Conservation (phyloP, 2,888 invertebrate species). For the Dromius quadrimaculatus region DNA sequence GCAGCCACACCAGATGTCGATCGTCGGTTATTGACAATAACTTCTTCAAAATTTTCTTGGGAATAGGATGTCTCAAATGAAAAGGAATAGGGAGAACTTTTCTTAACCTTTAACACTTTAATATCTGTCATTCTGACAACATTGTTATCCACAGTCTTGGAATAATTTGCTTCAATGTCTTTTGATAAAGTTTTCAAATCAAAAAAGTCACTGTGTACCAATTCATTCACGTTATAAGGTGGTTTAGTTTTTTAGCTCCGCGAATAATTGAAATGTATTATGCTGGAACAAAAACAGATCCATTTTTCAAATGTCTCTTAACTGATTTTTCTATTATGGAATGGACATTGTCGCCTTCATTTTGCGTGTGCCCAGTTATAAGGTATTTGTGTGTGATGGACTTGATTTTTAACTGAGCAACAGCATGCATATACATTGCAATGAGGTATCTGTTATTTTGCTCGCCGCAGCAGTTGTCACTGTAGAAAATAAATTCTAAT, state of each 20-base stretch:
- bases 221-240: background rate
- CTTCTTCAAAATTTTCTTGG: background rate
- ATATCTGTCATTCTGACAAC: background rate
- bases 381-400: conserved; percentile 55
- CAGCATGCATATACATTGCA: conserved; percentile 54
- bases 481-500: conserved; percentile 30
- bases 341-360: conserved; percentile 55
- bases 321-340: conserved; percentile 54
- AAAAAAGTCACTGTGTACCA: background rate
- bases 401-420: conserved; percentile 42
- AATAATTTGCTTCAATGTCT: background rate
- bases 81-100: too few relatives aligned
- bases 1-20: background rate
- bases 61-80: too few relatives aligned
- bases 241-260: background rate
- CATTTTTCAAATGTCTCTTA: conserved; percentile 51
- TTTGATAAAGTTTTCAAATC: background rate
- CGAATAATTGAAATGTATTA: conserved; percentile 46
- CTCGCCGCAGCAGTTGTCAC: conserved; percentile 55
- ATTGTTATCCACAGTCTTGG: background rate
- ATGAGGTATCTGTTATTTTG: conserved; percentile 46
- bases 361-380: conserved; percentile 55
- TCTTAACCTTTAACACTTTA: too few relatives aligned
- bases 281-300: conserved; percentile 55
- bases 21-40: background rate